phyloP scores from a whole-genome alignment of 2,113 vertebrate genomes.

The Dicaeum eximium region DNA sequence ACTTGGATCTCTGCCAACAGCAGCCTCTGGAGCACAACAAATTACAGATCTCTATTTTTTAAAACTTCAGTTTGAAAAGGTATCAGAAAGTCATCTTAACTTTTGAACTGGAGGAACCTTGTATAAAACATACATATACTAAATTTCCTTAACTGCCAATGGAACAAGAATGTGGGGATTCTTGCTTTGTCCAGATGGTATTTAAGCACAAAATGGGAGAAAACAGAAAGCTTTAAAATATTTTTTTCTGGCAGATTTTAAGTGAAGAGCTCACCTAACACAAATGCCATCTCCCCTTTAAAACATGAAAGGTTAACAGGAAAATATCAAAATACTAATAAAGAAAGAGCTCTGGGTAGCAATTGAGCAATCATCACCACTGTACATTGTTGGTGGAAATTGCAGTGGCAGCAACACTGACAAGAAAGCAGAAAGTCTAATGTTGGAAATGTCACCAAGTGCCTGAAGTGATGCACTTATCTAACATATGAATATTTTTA shows the following conservation, averaged over 20 bases:
- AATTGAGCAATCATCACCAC: not conserved
- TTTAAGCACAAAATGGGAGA: not conserved
- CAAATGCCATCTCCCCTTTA: not conserved
- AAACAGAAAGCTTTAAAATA: not conserved
- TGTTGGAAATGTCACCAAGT: not conserved
- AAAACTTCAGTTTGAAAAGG: not conserved
- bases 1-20: not conserved
- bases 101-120: not conserved
- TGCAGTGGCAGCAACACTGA: not conserved
- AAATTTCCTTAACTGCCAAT: not conserved
- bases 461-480: not conserved
- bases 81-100: not conserved
- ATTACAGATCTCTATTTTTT: not conserved
- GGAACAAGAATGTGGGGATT: not conserved
- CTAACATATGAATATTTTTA: not conserved
- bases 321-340: not conserved
- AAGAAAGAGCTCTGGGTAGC: not conserved
- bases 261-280: not conserved
- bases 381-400: not conserved
- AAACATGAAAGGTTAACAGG: not conserved
- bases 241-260: not conserved
- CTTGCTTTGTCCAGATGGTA: not conserved
- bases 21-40: not conserved
- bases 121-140: not conserved
- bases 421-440: not conserved